phyloP scores from a whole-genome alignment of 1,140 invertebrate species.

The Diplogasteroides magnus region DNA sequence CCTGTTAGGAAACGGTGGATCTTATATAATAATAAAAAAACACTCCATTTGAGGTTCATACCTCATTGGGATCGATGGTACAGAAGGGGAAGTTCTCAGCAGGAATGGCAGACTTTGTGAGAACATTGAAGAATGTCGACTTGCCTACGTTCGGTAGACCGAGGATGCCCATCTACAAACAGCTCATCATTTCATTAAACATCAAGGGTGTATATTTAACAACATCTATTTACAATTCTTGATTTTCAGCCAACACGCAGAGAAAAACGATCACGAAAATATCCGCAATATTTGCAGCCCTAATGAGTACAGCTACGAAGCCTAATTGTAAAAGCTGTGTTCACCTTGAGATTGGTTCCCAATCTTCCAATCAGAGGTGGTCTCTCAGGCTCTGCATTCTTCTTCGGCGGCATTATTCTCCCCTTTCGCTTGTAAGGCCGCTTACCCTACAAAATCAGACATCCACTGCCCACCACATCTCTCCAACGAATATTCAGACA shows the following conservation, averaged over 20 bases:
- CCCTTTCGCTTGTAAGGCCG: background rate
- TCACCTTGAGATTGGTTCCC: constrained; percentile 92
- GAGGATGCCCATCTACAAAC: constrained; percentile 49
- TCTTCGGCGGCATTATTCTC: constrained; percentile 81
- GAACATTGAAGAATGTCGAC: constrained; percentile 98
- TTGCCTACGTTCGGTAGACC: constrained; percentile 64
- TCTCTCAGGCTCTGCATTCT: constrained; percentile 72
- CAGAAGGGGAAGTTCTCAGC: constrained; percentile 99
- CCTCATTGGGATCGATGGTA: constrained; percentile 99
- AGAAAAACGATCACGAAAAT: too few relatives aligned
- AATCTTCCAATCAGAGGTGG: constrained; percentile 85
- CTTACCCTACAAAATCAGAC: background rate
- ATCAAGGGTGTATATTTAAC: constrained; percentile 11
- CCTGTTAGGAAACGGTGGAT: too few relatives aligned
- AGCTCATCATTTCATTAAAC: background rate
- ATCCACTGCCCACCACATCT: background rate
- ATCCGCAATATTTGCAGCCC: too few relatives aligned
- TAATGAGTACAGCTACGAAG: too few relatives aligned
- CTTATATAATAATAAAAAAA: background rate
- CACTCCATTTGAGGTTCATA: background rate
- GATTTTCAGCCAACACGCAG: too few relatives aligned
- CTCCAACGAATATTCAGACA: background rate
- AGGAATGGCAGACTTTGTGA: constrained; percentile 83
- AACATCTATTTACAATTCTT: constrained; percentile 31
- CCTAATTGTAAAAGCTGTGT: too few relatives aligned